Evolutionary conservation across 2,888 invertebrate species (phyloP).

Genomic region (Tachina lurida): DNA sequence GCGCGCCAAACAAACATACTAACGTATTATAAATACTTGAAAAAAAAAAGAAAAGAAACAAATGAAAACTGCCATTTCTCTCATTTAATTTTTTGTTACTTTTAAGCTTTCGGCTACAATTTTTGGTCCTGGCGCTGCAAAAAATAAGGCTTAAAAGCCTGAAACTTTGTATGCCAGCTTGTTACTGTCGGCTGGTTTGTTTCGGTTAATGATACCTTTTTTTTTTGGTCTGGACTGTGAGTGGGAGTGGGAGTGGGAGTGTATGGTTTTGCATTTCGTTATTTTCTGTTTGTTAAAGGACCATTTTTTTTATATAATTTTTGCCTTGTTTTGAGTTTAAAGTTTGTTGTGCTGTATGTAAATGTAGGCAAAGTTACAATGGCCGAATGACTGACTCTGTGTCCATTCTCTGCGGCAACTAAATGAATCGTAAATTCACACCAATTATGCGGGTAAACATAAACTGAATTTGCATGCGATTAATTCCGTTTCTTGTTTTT

Average conservation of each 20-base stretch:
- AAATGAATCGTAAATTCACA: slow-evolving; percentile 82
- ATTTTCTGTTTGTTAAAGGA: slow-evolving; percentile 63
- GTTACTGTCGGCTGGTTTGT: slow-evolving; percentile 29
- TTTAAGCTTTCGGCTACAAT: slow-evolving; percentile 51
- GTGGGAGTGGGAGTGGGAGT: neutral
- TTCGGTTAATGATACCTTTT: slow-evolving; percentile 53
- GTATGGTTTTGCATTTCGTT: slow-evolving; percentile 24
- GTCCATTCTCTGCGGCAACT: slow-evolving; percentile 73
- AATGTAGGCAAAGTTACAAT: slow-evolving; percentile 36
- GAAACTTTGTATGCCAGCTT: slow-evolving; percentile 33
- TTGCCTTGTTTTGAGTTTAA: slow-evolving; percentile 34
- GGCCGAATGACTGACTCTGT: slow-evolving; percentile 55
- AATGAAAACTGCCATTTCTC: slow-evolving; percentile 6
- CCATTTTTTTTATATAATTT: slow-evolving; percentile 36
- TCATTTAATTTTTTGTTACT: slow-evolving; percentile 4
- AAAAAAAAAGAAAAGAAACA: neutral
- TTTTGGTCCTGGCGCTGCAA: slow-evolving; percentile 40
- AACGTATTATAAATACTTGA: neutral
- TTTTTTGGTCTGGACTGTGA: slow-evolving; percentile 18
- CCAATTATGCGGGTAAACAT: slow-evolving; percentile 81
- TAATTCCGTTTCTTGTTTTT: slow-evolving; percentile 62
- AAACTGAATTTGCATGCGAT: slow-evolving; percentile 79
- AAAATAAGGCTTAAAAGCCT: slow-evolving; percentile 25
- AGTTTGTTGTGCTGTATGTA: slow-evolving; percentile 27
- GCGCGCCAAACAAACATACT: neutral